Conservation (phyloP, 2,888 invertebrate species). For the Gryllus longicercus region DNA sequence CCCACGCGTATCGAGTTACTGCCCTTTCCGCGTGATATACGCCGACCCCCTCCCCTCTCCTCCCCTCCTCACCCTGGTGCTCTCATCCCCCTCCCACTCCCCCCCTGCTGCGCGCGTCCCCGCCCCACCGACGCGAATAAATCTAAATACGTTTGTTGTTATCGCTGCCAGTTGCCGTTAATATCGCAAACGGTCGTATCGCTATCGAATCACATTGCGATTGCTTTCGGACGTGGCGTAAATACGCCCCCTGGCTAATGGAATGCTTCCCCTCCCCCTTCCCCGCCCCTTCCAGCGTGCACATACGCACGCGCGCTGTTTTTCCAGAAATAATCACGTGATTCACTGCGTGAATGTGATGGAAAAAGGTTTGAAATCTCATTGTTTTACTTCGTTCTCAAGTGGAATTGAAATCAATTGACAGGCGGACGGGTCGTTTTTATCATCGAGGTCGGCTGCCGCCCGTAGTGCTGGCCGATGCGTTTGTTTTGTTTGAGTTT, state of each 20-base stretch:
- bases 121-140: not conserved
- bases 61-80: not conserved
- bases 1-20: not conserved
- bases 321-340: conserved; percentile 10
- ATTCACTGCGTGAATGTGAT: not conserved
- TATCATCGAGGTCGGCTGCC: not conserved
- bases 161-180: not conserved
- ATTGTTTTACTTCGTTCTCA: conserved; percentile 17
- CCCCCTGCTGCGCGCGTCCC: not conserved
- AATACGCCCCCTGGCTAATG: not conserved
- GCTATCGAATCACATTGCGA: conserved; percentile 10
- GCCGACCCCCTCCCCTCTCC: not conserved
- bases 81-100: not conserved
- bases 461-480: not conserved
- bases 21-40: not conserved
- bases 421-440: conserved; percentile 9
- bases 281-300: not conserved
- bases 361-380: conserved; percentile 17
- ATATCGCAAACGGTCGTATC: conserved; percentile 9
- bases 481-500: no score
- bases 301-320: not conserved
- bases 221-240: conserved; percentile 17
- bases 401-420: conserved; percentile 10
- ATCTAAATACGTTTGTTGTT: conserved; percentile 17
- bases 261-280: not conserved